phyloP scores from a whole-genome alignment of 2,797 vertebrate species.

The Pitangus sulphuratus region DNA sequence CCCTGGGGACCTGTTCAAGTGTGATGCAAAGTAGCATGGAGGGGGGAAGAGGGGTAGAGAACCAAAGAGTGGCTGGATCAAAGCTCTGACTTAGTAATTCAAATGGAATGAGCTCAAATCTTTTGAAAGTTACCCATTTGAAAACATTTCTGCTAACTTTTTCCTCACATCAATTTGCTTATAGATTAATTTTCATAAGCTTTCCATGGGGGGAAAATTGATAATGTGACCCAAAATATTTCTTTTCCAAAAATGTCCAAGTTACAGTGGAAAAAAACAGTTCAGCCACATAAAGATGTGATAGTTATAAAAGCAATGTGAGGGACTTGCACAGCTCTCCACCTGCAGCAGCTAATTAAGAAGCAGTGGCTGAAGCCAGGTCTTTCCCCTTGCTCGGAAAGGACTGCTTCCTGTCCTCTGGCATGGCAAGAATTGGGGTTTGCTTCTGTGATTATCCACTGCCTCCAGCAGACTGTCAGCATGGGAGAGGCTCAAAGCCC shows the following conservation, averaged over 20 bases:
- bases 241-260: constrained; percentile 59
- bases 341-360: constrained; percentile 69
- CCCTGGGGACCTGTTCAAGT: background rate
- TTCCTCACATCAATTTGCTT: constrained; percentile 65
- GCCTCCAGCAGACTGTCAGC: background rate
- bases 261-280: constrained; percentile 58
- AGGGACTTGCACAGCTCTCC: constrained; percentile 40
- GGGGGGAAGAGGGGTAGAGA: constrained; percentile 16
- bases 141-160: constrained; percentile 58
- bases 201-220: constrained; percentile 67
- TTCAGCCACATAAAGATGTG: constrained; percentile 64
- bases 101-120: constrained; percentile 57
- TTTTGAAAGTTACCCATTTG: constrained; percentile 65
- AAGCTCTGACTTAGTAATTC: constrained; percentile 50
- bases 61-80: constrained; percentile 3
- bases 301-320: constrained; percentile 51
- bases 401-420: background rate
- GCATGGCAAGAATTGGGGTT: background rate
- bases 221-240: constrained; percentile 69
- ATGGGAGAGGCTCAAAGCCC: background rate
- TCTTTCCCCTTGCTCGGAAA: background rate
- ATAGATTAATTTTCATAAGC: constrained; percentile 71
- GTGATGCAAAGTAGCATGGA: background rate
- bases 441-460: background rate
- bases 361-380: background rate